Evolutionary conservation across 2,888 invertebrate genomes (phyloP).

Genomic region (Chymomyza procnemis): DNA sequence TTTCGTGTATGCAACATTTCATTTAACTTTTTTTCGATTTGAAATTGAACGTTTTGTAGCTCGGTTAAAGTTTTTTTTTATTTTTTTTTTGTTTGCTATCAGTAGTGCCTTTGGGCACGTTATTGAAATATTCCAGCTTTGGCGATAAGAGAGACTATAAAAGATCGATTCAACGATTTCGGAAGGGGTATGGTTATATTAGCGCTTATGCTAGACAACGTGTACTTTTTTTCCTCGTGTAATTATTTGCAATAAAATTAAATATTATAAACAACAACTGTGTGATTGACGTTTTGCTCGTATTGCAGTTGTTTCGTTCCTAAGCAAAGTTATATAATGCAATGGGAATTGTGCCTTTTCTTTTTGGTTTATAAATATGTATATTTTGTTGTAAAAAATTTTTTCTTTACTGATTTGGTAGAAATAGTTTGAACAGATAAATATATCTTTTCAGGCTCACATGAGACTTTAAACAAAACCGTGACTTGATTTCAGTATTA

Average conservation of each 20-base stretch:
- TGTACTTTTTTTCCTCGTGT: slow-evolving; percentile 15
- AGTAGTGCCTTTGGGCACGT: slow-evolving; percentile 53
- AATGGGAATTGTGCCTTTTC: not conserved
- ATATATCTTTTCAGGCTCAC: no score
- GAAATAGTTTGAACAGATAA: no score
- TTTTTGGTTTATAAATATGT: not conserved
- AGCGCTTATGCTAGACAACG: slow-evolving; percentile 48
- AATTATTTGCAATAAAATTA: slow-evolving; percentile 15
- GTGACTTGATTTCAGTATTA: no score
- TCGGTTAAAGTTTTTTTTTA: slow-evolving; percentile 14
- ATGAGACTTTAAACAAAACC: no score
- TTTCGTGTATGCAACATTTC: slow-evolving; percentile 26
- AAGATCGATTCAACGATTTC: slow-evolving; percentile 5
- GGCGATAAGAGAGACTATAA: slow-evolving; percentile 44
- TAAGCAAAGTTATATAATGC: not conserved
- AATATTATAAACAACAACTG: slow-evolving; percentile 14
- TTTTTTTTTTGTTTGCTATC: no score
- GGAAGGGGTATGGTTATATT: slow-evolving; percentile 33
- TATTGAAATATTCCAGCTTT: slow-evolving; percentile 48
- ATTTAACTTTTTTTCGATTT: slow-evolving; percentile 35
- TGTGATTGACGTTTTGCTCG: slow-evolving; percentile 42
- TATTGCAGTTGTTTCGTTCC: slow-evolving; percentile 7
- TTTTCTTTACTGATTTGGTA: no score
- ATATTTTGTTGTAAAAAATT: no score
- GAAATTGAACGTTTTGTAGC: slow-evolving; percentile 39